These are phyloP conservation scores for Heterotis niloticus DNA, from an alignment of 2,113 vertebrate genomes.

Conservation along the genomic window DNA sequence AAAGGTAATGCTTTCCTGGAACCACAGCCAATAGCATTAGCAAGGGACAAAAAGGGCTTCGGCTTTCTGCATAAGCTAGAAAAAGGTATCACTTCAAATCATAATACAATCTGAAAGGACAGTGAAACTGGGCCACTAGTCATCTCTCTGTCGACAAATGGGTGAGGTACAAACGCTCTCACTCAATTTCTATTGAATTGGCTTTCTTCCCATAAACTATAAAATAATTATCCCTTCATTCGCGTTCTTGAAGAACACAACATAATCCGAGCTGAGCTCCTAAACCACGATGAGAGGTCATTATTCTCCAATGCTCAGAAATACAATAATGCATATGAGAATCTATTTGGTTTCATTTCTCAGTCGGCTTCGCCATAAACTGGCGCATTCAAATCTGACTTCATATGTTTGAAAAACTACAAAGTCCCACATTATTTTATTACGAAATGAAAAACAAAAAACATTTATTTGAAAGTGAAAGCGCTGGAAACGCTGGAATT, in stretches of 20 bases:
- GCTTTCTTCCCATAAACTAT: slow-evolving; percentile 37
- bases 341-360: background rate
- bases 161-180: slow-evolving; percentile 33
- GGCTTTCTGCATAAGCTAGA: slow-evolving; percentile 43
- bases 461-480: background rate
- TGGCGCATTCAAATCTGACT: background rate
- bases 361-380: background rate
- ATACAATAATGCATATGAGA: background rate
- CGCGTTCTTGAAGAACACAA: slow-evolving; percentile 30
- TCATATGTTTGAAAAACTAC: background rate
- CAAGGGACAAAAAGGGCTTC: slow-evolving; percentile 31
- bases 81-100: slow-evolving; percentile 49
- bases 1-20: slow-evolving; percentile 48
- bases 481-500: background rate
- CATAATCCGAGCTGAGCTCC: slow-evolving; percentile 2
- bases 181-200: slow-evolving; percentile 50
- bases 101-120: slow-evolving; percentile 48
- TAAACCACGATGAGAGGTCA: background rate
- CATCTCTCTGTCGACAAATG: slow-evolving; percentile 38
- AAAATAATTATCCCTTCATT: slow-evolving; percentile 30
- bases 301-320: background rate
- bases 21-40: slow-evolving; percentile 37
- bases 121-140: slow-evolving; percentile 41
- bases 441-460: background rate
- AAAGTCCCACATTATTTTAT: background rate